These are phyloP conservation scores for Megalops atlanticus DNA, from an alignment of 2,113 vertebrate species.

Conservation along the genomic window DNA sequence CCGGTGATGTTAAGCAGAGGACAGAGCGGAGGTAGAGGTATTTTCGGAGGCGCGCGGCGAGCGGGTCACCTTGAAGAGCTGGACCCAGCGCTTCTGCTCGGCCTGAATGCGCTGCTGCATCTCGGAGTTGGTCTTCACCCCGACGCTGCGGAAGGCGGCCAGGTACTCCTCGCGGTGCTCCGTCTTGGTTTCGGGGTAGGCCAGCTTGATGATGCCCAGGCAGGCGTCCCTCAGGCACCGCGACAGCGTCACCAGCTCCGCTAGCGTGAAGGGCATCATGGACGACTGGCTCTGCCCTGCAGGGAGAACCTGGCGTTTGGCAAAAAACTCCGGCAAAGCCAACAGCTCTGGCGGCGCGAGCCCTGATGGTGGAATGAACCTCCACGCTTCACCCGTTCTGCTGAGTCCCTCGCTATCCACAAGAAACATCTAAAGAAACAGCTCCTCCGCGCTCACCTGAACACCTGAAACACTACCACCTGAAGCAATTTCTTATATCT, in stretches of 20 bases:
- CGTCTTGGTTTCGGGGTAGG: constrained; percentile 91
- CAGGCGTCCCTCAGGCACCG: constrained; percentile 93
- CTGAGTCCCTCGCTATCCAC: no score
- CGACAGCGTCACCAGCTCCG: constrained; percentile 86
- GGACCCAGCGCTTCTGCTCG: constrained; percentile 93
- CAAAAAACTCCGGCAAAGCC: no score
- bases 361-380: not conserved
- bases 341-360: no score
- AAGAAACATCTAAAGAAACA: no score
- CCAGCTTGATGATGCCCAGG: constrained; percentile 95
- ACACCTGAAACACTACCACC: no score
- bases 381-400: not conserved
- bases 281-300: constrained; percentile 85
- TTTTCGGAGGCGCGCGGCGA: not conserved
- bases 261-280: constrained; percentile 95
- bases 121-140: constrained; percentile 82
- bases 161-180: constrained; percentile 92
- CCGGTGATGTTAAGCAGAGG: no score
- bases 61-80: constrained; percentile 88
- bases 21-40: no score
- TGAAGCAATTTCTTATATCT: no score
- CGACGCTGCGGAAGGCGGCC: constrained; percentile 87
- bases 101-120: constrained; percentile 88
- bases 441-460: no score
- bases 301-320: no score